Evolutionary conservation across 1,140 invertebrate genomes (phyloP).

Genomic region (Hermatobates lingyangjiaoensis): DNA sequence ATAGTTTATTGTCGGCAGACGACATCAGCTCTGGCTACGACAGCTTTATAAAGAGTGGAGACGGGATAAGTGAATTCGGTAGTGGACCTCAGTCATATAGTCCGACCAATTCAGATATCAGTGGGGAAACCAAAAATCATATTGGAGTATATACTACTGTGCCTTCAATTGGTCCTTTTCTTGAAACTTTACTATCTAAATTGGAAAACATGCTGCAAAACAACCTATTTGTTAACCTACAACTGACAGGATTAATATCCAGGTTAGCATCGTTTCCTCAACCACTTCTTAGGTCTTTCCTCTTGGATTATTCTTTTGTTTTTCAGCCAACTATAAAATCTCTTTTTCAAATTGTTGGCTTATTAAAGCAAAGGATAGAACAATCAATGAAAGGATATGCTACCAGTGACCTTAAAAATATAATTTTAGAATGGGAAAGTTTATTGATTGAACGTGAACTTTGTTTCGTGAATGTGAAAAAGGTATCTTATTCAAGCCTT

Average conservation of each 20-base stretch:
- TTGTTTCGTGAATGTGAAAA: conserved; percentile 38
- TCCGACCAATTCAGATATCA: conserved; percentile 10
- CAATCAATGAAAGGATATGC: conserved; percentile 39
- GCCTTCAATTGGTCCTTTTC: conserved; percentile 45
- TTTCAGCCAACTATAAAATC: conserved; percentile 79
- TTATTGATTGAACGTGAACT: conserved; percentile 60
- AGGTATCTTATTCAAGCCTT: conserved; percentile 20
- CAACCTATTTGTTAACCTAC: conserved; percentile 68
- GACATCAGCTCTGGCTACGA: conserved; percentile 71
- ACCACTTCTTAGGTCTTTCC: conserved; percentile 64
- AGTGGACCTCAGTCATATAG: conserved; percentile 14
- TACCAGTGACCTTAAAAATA: conserved; percentile 40
- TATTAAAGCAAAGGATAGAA: conserved; percentile 73
- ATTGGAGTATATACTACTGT: conserved; percentile 21
- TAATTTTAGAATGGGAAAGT: conserved; percentile 51
- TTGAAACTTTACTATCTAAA: conserved; percentile 61
- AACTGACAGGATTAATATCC: conserved; percentile 71
- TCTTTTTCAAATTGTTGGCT: conserved; percentile 47
- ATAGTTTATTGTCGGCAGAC: conserved; percentile 46
- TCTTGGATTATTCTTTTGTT: conserved; percentile 69
- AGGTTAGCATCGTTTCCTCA: conserved; percentile 74
- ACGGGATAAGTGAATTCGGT: conserved; percentile 12
- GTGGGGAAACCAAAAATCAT: conserved; percentile 1
- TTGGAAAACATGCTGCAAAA: conserved; percentile 70
- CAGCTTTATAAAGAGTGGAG: conserved; percentile 45